Base-by-base conservation (phyloP, 2,113 vertebrate species). In the Rhinolophus sinicus region DNA sequence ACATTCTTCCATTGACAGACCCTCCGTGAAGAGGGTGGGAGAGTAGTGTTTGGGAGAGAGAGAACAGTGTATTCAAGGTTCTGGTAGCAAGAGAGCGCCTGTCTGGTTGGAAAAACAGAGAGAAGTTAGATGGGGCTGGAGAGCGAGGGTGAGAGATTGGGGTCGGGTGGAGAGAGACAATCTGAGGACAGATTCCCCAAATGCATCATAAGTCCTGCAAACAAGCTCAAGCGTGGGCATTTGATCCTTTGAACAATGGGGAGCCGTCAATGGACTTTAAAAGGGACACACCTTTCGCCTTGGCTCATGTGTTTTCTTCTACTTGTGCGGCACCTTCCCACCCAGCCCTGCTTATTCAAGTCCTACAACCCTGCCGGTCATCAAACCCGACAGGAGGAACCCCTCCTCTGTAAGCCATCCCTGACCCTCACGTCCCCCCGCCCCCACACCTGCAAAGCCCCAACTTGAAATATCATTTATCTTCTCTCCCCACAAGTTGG, bases 141-240 rank as follows among this genome's bases (percentile, higher is more conserved):
- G 21, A 18, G 26, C 0, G 22, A n/a, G 69, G 13, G 24, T 8
- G 5, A 16, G 38, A 5, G 15, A 0, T 65, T 12, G 13, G 28
- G 19, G 28, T 5, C 18, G n/a, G 4, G 35, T 18, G n/a, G 13
- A n/a, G 14, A 80, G 50, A 35, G 56, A 22, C n/a, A 44, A 60
- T 50, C 9, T 4, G 30, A 52, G 54, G 62, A 38, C 47, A 22
- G 50, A 19, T 28, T 54, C 35, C 80, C 22, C 14, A 9, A 73
- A 67, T 26, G 12, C 19, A 40, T 56, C 65, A 28, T 40, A 13
- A 22, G 28, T 35, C 67, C 35, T 18, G 1, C 16, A 11, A 28
- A 54, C 28, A 78, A 30, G 60, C 26, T 26, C 52, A 11, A 52
- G 40, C 40, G 40, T 44, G 40, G 47, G 38, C 50, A 73, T 44